These are phyloP conservation scores for Alloscopus bannaensis DNA, from an alignment of 2,888 invertebrate species.

Conservation along the genomic window DNA sequence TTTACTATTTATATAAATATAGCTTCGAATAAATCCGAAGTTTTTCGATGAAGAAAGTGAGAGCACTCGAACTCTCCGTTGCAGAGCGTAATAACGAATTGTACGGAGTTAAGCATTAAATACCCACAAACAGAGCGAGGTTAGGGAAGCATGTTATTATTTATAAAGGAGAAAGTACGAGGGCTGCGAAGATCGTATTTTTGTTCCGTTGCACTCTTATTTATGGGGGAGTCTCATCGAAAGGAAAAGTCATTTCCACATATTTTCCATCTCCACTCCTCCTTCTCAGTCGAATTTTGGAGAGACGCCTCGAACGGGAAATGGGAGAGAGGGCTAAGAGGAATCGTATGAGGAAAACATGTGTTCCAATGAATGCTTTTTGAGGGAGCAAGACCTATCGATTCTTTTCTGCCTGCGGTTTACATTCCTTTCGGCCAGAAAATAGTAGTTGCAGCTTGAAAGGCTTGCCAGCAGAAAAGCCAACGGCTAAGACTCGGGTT, in stretches of 20 bases:
- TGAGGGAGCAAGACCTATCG: neutral
- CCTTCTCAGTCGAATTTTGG: neutral
- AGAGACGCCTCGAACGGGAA: neutral
- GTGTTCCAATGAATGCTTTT: neutral
- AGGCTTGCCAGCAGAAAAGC: neutral
- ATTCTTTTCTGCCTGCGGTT: no score
- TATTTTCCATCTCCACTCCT: neutral
- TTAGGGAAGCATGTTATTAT: neutral
- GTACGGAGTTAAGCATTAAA: neutral
- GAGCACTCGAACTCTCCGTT: neutral
- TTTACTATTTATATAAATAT: conserved; percentile 1
- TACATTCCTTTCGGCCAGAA: no score
- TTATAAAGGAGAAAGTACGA: no score
- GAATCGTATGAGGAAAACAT: neutral
- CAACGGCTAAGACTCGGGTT: neutral
- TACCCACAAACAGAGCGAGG: neutral
- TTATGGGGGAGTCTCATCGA: conserved; percentile 7
- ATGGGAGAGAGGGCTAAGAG: neutral
- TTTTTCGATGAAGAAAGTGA: neutral
- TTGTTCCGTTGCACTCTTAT: conserved; percentile 12
- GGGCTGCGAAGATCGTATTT: no score
- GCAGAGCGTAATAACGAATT: neutral
- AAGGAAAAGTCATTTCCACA: conserved; percentile 34
- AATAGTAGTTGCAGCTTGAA: neutral
- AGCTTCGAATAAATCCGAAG: neutral